Conservation (phyloP, 2,797 vertebrate genomes). For the Sylvia borin region DNA sequence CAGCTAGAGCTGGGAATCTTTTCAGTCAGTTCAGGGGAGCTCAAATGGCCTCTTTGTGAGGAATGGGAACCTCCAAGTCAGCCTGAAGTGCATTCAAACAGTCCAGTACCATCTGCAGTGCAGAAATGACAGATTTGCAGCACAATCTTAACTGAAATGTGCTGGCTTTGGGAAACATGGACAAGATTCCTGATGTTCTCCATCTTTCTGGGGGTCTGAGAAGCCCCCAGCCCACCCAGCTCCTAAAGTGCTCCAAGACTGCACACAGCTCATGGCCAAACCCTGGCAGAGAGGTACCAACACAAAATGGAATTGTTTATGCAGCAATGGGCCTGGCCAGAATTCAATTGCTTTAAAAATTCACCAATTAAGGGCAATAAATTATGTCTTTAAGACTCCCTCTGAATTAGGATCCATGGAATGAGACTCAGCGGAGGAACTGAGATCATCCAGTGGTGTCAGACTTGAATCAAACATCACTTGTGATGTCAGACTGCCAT, state of each 20-base stretch:
- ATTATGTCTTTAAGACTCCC: background rate
- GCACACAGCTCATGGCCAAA: background rate
- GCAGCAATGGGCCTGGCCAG: background rate
- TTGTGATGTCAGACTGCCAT: background rate
- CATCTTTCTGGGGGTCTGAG: background rate
- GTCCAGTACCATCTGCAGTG: background rate
- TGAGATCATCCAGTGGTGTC: background rate
- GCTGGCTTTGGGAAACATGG: background rate
- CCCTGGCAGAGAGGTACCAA: background rate
- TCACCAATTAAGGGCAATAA: background rate
- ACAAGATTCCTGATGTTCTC: background rate
- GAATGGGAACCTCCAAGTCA: background rate
- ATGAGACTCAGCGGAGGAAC: background rate
- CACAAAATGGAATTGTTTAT: background rate
- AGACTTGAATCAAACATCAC: background rate
- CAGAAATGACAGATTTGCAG: background rate
- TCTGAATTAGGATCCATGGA: background rate
- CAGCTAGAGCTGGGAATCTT: background rate
- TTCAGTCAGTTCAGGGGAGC: background rate
- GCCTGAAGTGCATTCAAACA: background rate
- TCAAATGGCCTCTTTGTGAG: background rate
- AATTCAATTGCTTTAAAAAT: background rate
- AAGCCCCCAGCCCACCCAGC: background rate
- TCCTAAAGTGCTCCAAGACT: background rate
- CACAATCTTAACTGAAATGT: background rate